phyloP scores from a whole-genome alignment of 2,888 invertebrate species.

The Stictocephala bisonia region DNA sequence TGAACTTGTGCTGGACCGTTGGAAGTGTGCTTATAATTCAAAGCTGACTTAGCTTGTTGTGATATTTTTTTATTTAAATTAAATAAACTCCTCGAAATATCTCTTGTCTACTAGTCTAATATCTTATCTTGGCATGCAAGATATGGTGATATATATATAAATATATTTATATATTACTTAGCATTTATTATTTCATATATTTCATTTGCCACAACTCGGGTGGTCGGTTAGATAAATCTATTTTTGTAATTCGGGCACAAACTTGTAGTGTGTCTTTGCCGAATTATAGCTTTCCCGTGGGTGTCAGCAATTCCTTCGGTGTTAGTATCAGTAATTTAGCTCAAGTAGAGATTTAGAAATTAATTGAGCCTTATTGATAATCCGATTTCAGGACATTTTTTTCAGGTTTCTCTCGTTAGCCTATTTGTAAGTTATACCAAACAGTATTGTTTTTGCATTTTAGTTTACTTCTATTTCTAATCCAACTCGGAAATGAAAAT shows the following conservation, averaged over 20 bases:
- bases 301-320: background rate
- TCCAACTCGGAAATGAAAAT: no score
- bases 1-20: background rate
- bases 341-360: conserved; percentile 15
- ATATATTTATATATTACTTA: conserved; percentile 39
- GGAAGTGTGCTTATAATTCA: conserved; percentile 31
- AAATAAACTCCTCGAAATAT: conserved; percentile 29
- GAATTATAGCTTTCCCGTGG: conserved; percentile 32
- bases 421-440: no score
- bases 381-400: no score
- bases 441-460: no score
- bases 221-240: conserved; percentile 20
- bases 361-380: conserved; percentile 23
- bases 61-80: conserved; percentile 23
- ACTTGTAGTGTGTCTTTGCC: conserved; percentile 10
- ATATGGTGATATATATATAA: conserved; percentile 43
- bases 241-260: conserved; percentile 16
- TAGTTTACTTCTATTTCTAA: no score
- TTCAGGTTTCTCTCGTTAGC: no score
- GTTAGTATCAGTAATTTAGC: conserved; percentile 10
- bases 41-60: conserved; percentile 38
- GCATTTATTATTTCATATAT: conserved; percentile 29
- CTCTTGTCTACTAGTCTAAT: conserved; percentile 35
- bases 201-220: conserved; percentile 7
- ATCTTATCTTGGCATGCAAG: conserved; percentile 36